These are phyloP conservation scores for Pseudococcus viburni DNA, from an alignment of 2,888 invertebrate species.

Conservation along the genomic window DNA sequence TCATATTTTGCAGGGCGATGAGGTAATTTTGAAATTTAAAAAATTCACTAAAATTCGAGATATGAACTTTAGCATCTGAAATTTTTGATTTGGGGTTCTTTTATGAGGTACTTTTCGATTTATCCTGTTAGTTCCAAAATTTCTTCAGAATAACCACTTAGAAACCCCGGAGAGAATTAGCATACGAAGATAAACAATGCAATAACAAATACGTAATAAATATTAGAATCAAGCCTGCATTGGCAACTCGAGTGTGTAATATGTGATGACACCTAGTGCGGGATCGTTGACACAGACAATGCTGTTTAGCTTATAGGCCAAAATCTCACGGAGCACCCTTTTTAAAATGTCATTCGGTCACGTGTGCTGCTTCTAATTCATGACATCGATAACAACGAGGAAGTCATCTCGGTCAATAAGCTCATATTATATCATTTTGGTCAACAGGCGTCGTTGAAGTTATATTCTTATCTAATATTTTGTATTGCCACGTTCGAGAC, in stretches of 20 bases:
- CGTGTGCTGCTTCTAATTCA: constrained; percentile 46
- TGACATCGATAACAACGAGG: constrained; percentile 43
- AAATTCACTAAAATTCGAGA: no score
- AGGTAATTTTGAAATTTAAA: no score
- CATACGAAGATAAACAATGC: neutral
- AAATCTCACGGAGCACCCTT: constrained; percentile 52
- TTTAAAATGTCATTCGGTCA: constrained; percentile 53
- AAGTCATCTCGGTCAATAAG: constrained; percentile 53
- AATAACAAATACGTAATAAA: neutral
- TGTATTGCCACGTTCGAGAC: neutral
- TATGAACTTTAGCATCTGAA: no score
- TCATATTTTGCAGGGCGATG: no score
- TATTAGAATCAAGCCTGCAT: neutral
- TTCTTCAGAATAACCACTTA: neutral
- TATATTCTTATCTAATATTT: constrained; percentile 32
- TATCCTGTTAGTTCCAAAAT: neutral
- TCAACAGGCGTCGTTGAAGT: constrained; percentile 40
- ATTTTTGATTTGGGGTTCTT: no score
- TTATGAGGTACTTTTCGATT: no score
- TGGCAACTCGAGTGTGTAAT: constrained; percentile 16
- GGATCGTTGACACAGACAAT: constrained; percentile 45
- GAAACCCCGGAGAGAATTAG: neutral
- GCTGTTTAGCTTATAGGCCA: constrained; percentile 35
- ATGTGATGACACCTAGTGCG: constrained; percentile 47
- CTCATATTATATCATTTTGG: constrained; percentile 56